Percentiles rank a stretch among this genome's conserved stretches.
Evolutionary conservation across 2,113 vertebrate species (phyloP).

Genomic region (Scortum barcoo): DNA sequence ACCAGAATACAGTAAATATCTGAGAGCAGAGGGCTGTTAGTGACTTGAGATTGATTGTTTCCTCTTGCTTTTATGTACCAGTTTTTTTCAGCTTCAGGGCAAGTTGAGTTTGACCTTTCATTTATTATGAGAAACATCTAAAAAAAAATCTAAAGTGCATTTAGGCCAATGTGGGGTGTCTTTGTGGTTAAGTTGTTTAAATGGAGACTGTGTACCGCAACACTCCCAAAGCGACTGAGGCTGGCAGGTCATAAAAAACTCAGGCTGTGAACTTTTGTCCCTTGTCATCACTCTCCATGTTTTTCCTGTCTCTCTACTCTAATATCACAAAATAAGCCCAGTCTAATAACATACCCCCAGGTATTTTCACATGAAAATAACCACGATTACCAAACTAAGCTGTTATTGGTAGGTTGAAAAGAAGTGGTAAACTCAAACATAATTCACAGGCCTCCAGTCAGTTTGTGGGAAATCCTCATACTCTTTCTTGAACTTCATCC

Average conservation of each 20-base stretch:
- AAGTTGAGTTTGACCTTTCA: neutral
- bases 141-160: neutral
- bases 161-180: neutral
- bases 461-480: neutral
- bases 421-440: neutral
- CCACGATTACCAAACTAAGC: neutral
- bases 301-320: neutral
- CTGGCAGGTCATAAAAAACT: too few species aligned
- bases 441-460: neutral
- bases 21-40: neutral
- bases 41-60: neutral
- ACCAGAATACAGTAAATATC: constrained; percentile 14
- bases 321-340: neutral
- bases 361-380: neutral
- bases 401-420: neutral
- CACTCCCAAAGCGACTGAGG: neutral
- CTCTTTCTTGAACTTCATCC: too few species aligned
- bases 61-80: neutral
- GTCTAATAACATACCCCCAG: neutral
- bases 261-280: neutral
- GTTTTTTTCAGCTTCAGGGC: neutral
- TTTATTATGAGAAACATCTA: neutral
- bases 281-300: neutral
- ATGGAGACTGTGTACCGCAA: neutral
- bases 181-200: neutral